Percentiles rank a stretch among this genome's conserved stretches.
Evolutionary conservation across 1,140 invertebrate genomes (phyloP).

Genomic region (Cotesia chilonis): DNA sequence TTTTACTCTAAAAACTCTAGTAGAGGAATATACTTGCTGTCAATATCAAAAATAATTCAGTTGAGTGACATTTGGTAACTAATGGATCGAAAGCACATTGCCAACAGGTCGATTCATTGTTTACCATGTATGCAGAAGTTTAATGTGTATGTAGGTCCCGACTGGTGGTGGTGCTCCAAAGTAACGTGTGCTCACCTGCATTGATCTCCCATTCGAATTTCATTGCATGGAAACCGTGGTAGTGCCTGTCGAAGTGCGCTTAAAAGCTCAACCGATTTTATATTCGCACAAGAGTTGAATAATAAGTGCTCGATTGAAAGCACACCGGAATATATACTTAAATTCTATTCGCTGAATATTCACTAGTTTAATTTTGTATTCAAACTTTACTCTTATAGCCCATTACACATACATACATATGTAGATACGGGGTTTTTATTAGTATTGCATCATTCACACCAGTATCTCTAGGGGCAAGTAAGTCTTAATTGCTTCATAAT

Average conservation of each 20-base stretch:
- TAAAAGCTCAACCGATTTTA: conserved; percentile 22
- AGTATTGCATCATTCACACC: too few species aligned
- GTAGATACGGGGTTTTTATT: too few species aligned
- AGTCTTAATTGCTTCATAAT: too few species aligned
- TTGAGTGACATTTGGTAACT: conserved; percentile 31
- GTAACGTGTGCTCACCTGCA: conserved; percentile 22
- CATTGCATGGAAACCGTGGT: conserved; percentile 24
- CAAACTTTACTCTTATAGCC: too few species aligned
- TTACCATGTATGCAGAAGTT: conserved; percentile 9
- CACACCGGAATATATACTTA: background rate
- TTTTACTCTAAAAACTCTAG: background rate
- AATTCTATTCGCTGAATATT: conserved; percentile 13
- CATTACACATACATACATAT: too few species aligned
- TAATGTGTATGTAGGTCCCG: too few species aligned
- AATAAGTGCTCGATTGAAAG: conserved; percentile 22
- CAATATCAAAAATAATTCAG: conserved; percentile 25
- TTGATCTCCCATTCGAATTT: conserved; percentile 31
- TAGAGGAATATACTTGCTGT: conserved; percentile 19
- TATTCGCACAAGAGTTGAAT: conserved; percentile 17
- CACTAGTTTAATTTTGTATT: background rate
- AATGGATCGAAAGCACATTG: conserved; percentile 36
- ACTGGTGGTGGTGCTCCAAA: background rate
- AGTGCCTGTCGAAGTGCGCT: conserved; percentile 21
- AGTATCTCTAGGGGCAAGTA: too few species aligned
- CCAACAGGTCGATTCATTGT: conserved; percentile 37